Evolutionary conservation across 2,888 invertebrate species (phyloP).

Genomic region (Netelia fuscicornis): DNA sequence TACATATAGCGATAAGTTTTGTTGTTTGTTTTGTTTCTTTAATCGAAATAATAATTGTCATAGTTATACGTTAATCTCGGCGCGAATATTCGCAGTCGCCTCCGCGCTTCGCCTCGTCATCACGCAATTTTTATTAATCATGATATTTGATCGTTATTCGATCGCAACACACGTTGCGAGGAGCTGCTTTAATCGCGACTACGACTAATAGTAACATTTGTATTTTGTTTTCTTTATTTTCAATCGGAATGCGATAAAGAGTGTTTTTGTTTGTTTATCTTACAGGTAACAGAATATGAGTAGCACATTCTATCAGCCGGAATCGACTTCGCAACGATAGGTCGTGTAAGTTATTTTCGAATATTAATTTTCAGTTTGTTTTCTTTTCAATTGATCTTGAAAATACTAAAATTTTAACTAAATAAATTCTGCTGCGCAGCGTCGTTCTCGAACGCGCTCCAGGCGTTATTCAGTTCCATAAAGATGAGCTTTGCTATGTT

Average conservation of each 20-base stretch:
- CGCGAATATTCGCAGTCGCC: conserved; percentile 37
- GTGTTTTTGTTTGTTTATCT: conserved; percentile 67
- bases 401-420: conserved; percentile 81
- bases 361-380: conserved; percentile 39
- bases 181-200: conserved; percentile 47
- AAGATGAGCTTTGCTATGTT: conserved; percentile 98
- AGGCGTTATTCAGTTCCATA: conserved; percentile 99
- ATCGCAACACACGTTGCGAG: conserved; percentile 39
- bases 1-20: conserved; percentile 46
- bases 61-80: conserved; percentile 58
- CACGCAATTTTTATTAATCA: conserved; percentile 13
- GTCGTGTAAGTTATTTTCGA: conserved; percentile 62
- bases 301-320: conserved; percentile 67
- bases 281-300: conserved; percentile 69
- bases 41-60: conserved; percentile 54
- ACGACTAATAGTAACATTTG: conserved; percentile 68
- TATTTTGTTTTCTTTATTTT: conserved; percentile 32
- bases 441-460: conserved; percentile 98
- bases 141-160: conserved; percentile 55
- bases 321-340: conserved; percentile 64
- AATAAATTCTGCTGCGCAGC: conserved; percentile 92
- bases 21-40: background rate
- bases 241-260: conserved; percentile 68
- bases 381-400: conserved; percentile 23
- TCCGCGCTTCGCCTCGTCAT: conserved; percentile 40